A percentile compares a stretch with the other conserved stretches of the same genome.
These are phyloP conservation scores for Agonum fuliginosum DNA, from an alignment of 2,888 invertebrate species.

Conservation along the genomic window DNA sequence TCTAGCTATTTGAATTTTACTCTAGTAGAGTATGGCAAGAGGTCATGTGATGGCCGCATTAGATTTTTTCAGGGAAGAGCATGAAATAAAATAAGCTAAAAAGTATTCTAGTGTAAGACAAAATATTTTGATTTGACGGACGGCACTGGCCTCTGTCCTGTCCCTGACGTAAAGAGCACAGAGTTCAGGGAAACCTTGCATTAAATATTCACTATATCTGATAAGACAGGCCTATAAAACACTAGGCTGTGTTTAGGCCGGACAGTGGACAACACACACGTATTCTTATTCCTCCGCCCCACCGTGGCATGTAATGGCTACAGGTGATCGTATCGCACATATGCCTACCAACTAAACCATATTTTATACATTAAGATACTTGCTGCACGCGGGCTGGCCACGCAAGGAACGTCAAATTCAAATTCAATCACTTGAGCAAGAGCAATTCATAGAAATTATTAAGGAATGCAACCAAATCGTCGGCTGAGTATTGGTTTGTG, in stretches of 20 bases:
- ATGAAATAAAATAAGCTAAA: too few relatives aligned
- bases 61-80: too few relatives aligned
- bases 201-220: conserved; percentile 61
- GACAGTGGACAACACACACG: conserved; percentile 18
- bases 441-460: too few relatives aligned
- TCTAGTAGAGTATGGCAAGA: too few relatives aligned
- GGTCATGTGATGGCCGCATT: too few relatives aligned
- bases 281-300: conserved; percentile 43
- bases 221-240: conserved; percentile 59
- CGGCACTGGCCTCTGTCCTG: conserved; percentile 56
- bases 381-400: not conserved
- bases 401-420: too few relatives aligned
- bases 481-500: too few relatives aligned
- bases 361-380: conserved; percentile 60
- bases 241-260: conserved; percentile 49
- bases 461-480: too few relatives aligned
- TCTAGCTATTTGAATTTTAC: too few relatives aligned
- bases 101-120: too few relatives aligned
- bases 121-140: conserved; percentile 1
- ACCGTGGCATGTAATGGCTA: conserved; percentile 54
- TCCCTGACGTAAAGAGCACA: conserved; percentile 39
- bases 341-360: conserved; percentile 56
- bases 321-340: conserved; percentile 52
- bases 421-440: too few relatives aligned
- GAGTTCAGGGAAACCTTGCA: conserved; percentile 54